Evolutionary conservation across 35 echinoderm and acorn worm genomes (phyloP).

Genomic region (Ophioderma brevispina): DNA sequence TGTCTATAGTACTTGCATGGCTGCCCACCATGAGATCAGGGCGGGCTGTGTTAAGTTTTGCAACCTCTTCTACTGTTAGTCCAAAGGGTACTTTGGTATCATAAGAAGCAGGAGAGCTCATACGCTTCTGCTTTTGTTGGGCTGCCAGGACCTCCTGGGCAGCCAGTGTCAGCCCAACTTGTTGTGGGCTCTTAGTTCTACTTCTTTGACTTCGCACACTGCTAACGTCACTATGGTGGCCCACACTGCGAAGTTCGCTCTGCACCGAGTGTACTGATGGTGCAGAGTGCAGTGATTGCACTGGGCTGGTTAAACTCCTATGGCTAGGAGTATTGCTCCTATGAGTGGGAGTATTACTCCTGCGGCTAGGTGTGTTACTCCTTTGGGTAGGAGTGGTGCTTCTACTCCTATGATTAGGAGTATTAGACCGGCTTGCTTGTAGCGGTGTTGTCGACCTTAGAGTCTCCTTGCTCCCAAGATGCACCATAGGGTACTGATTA

Average conservation of each 20-base stretch:
- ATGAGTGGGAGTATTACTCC: constrained; percentile 18
- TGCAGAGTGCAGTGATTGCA: constrained; percentile 55
- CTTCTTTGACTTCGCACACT: constrained; percentile 58
- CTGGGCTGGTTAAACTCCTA: constrained; percentile 60
- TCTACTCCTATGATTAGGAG: background rate
- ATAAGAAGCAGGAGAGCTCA: constrained; percentile 8
- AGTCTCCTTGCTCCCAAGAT: background rate
- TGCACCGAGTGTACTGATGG: constrained; percentile 29
- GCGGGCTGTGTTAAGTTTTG: constrained; percentile 79
- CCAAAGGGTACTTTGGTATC: constrained; percentile 43
- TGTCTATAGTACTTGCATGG: constrained; percentile 94
- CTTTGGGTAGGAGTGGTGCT: background rate
- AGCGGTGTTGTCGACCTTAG: constrained; percentile 12
- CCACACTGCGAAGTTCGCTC: constrained; percentile 85
- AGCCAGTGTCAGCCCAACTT: background rate
- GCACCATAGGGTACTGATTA: constrained; percentile 2
- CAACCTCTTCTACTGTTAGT: constrained; percentile 90
- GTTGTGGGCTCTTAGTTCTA: constrained; percentile 35
- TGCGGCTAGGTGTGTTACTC: background rate
- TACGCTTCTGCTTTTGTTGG: constrained; percentile 37
- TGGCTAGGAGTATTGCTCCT: background rate
- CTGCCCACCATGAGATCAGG: constrained; percentile 87
- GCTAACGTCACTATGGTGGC: constrained; percentile 71
- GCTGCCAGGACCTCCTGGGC: background rate
- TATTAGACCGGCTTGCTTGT: constrained; percentile 5